phyloP scores from a whole-genome alignment of 53 echinoderm and acorn worm species.

The Holothuria scabra region DNA sequence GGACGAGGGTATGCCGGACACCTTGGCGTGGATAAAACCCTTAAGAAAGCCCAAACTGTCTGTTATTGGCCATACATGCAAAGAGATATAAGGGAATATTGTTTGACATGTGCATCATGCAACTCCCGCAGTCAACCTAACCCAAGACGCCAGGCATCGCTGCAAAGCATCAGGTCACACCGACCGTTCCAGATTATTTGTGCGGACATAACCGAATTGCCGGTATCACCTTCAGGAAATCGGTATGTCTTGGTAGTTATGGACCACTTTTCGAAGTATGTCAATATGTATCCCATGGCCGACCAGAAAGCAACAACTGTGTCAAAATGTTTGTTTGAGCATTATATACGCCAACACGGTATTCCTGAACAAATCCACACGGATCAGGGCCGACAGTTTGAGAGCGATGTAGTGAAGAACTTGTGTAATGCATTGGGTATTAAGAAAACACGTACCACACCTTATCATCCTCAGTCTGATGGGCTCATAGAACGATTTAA shows the following conservation, averaged over 20 bases:
- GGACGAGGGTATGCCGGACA: conserved; percentile 54
- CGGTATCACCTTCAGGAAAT: background rate
- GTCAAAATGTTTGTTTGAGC: conserved; percentile 46
- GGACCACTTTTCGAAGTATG: background rate
- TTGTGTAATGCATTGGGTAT: conserved; percentile 25
- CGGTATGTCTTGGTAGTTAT: background rate
- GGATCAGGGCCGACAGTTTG: conserved; percentile 58
- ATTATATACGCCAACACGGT: conserved; percentile 48
- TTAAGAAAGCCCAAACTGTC: background rate
- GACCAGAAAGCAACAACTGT: conserved; percentile 51
- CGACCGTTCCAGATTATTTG: conserved; percentile 46
- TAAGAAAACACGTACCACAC: conserved; percentile 34
- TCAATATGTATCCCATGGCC: conserved; percentile 47
- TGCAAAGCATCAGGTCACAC: conserved; percentile 28
- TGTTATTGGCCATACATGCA: conserved; percentile 55
- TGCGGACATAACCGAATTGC: conserved; percentile 52
- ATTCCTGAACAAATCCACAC: conserved; percentile 54
- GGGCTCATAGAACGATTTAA: conserved; percentile 45
- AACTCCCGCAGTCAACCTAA: conserved; percentile 45
- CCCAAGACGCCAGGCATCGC: conserved; percentile 11
- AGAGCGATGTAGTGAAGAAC: conserved; percentile 1
- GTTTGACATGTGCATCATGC: conserved; percentile 34
- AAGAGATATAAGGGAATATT: conserved; percentile 36
- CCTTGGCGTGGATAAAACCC: conserved; percentile 47
- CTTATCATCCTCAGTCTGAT: conserved; percentile 50